Conservation (phyloP, 53 echinoderm and acorn worm species). For the Pentamera pediparva region DNA sequence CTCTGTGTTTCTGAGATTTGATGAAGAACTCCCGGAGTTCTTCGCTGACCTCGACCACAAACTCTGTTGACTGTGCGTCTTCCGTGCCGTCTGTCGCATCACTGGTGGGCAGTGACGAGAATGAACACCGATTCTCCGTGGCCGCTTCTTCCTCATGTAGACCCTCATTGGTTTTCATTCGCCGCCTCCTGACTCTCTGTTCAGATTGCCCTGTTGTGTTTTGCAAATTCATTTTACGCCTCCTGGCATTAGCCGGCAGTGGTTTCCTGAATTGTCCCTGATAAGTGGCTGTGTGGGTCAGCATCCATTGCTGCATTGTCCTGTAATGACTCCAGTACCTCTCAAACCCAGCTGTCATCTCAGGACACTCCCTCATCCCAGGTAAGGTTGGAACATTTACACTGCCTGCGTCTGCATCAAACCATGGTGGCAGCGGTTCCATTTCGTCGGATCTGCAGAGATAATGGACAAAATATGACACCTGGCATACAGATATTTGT, state of each 20-base stretch:
- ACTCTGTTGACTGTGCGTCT: constrained; percentile 21
- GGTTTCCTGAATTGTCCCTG: too few relatives aligned
- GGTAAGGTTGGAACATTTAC: neutral
- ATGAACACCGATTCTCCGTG: neutral
- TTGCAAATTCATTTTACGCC: neutral
- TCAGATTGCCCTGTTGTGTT: neutral
- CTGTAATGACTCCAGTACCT: constrained; percentile 75
- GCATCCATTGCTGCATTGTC: constrained; percentile 65
- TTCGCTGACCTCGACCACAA: constrained; percentile 81
- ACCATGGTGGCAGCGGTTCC: too few relatives aligned
- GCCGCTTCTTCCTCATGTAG: neutral
- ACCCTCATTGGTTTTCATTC: neutral
- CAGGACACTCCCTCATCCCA: neutral
- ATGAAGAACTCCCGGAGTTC: constrained; percentile 77
- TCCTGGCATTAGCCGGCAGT: neutral
- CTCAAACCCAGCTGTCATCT: neutral
- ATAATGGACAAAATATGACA: too few relatives aligned
- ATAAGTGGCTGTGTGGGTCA: constrained; percentile 12
- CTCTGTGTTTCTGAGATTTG: constrained; percentile 62
- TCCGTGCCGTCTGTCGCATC: neutral
- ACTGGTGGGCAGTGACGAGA: too few relatives aligned
- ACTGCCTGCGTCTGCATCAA: too few relatives aligned
- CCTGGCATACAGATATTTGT: too few relatives aligned
- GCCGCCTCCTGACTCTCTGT: neutral
- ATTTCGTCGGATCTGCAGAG: too few relatives aligned